A percentile compares a stretch with the other conserved stretches of the same genome.
Conservation (phyloP, 2,797 vertebrate species). For the Morelia viridis region DNA sequence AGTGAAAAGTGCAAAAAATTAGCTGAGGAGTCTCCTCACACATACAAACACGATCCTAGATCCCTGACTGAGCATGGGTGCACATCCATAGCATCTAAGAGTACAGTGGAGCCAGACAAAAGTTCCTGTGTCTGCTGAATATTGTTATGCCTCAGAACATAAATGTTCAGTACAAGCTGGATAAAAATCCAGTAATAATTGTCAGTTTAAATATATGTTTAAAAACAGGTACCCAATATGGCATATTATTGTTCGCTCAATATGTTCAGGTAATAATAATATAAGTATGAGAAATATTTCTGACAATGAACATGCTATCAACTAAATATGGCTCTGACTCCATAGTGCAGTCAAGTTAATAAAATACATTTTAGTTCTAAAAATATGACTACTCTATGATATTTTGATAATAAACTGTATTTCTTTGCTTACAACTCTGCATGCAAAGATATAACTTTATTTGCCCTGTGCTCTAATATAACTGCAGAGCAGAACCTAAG, state of each 20-base stretch:
- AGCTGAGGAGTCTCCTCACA: not conserved
- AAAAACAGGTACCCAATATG: not conserved
- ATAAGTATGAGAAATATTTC: not conserved
- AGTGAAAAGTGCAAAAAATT: not conserved
- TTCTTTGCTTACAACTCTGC: not conserved
- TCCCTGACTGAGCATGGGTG: not conserved
- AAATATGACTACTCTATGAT: not conserved
- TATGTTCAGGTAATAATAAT: not conserved
- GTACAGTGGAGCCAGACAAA: not conserved
- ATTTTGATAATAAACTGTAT: not conserved
- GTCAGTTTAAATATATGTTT: not conserved
- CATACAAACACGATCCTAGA: not conserved
- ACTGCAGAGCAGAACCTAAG: not conserved
- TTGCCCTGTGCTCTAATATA: not conserved
- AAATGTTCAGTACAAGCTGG: not conserved
- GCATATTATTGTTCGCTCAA: not conserved
- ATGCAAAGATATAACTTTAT: not conserved
- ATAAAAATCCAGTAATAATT: not conserved
- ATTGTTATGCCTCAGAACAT: not conserved
- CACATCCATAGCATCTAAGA: not conserved
- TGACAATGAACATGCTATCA: not conserved
- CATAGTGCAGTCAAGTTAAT: not conserved
- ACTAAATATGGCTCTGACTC: not conserved
- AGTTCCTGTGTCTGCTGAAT: not conserved
- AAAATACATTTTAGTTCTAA: constrained; percentile 4